Evolutionary conservation across 1,140 invertebrate genomes (phyloP).

Genomic region (Venturia canescens): DNA sequence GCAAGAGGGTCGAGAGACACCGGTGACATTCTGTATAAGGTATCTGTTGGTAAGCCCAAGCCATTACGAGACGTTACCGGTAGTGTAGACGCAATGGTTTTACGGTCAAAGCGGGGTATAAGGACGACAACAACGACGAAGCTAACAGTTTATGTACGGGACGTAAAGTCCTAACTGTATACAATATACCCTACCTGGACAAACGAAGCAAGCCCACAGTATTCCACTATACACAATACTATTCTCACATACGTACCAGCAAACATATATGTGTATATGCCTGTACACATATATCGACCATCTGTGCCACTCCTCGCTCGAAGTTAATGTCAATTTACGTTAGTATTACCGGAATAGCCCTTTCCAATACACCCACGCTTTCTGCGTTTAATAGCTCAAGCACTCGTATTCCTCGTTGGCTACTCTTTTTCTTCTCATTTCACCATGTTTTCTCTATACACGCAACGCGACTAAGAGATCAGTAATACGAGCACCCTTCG

Average conservation of each 20-base stretch:
- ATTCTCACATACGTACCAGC: background rate
- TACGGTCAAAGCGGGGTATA: constrained; percentile 37
- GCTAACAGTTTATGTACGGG: constrained; percentile 44
- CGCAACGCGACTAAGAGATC: background rate
- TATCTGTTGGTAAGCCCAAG: constrained; percentile 43
- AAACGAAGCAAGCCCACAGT: constrained; percentile 15
- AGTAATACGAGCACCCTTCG: background rate
- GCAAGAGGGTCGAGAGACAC: background rate
- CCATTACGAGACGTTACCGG: constrained; percentile 36
- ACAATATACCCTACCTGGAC: constrained; percentile 4
- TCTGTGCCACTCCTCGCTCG: constrained; percentile 41
- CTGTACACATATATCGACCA: background rate
- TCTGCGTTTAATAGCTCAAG: constrained; percentile 41
- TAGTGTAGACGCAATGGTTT: constrained; percentile 35
- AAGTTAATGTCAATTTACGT: constrained; percentile 51
- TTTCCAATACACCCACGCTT: constrained; percentile 45
- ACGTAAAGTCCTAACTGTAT: constrained; percentile 44
- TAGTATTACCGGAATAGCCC: constrained; percentile 48
- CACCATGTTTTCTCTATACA: background rate
- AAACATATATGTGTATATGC: background rate
- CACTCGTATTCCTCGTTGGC: constrained; percentile 37
- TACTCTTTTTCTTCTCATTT: constrained; percentile 28
- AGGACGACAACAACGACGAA: constrained; percentile 40
- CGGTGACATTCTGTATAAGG: constrained; percentile 40
- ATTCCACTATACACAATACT: constrained; percentile 16